These are phyloP conservation scores for Erethizon dorsatum DNA, from an alignment of 2,797 vertebrate species.

Conservation along the genomic window DNA sequence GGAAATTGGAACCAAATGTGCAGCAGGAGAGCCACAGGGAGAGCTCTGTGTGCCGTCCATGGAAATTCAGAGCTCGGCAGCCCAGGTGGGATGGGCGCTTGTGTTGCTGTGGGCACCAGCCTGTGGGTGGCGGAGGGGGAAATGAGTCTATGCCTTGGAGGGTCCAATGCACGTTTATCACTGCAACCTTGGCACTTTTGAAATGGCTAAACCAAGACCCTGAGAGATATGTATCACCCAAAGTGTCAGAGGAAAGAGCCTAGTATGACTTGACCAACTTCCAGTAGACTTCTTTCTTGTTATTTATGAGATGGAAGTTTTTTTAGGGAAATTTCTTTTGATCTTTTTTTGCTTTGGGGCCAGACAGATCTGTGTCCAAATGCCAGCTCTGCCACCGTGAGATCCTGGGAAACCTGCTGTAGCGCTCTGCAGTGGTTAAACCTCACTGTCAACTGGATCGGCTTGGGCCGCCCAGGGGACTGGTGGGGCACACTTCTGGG, in stretches of 20 bases:
- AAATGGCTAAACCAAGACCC: not conserved
- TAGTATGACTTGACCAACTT: rapidly evolving
- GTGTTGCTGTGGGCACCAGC: rapidly evolving
- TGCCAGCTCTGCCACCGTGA: no score
- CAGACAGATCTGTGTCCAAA: not conserved
- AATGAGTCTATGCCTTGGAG: not conserved
- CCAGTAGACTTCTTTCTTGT: not conserved
- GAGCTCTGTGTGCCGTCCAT: rapidly evolving
- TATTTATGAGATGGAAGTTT: not conserved
- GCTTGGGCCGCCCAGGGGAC: not conserved
- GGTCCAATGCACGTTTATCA: rapidly evolving
- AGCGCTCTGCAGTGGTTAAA: not conserved
- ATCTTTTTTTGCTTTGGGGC: not conserved
- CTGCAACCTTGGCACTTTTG: not conserved
- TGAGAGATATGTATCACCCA: rapidly evolving
- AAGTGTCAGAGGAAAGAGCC: not conserved
- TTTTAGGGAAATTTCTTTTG: not conserved
- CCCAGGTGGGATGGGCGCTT: rapidly evolving
- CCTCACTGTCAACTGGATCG: not conserved
- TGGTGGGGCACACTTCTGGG: not conserved
- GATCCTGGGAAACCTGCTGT: not conserved
- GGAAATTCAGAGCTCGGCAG: not conserved
- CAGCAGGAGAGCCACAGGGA: not conserved
- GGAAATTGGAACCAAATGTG: conserved; percentile 87
- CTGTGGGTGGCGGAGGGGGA: rapidly evolving